Percentiles rank a stretch among this genome's conserved stretches.
Conservation (phyloP, 2,113 vertebrate species). For the Erinaceus europaeus region DNA sequence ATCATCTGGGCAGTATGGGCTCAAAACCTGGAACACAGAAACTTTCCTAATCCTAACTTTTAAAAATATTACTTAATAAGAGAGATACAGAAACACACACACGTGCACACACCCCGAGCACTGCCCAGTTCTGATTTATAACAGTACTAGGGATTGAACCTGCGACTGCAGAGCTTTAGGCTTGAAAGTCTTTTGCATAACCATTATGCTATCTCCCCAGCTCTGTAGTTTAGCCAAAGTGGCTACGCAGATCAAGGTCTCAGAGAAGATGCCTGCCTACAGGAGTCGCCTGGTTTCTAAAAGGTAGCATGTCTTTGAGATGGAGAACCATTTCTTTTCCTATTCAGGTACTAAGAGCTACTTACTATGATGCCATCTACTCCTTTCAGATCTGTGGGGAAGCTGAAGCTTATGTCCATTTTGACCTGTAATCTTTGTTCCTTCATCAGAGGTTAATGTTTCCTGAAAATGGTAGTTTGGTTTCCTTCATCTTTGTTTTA, state of each 20-base stretch:
- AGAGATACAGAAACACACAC: no score
- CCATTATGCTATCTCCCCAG: no score
- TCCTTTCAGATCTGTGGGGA: neutral
- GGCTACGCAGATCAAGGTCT: neutral
- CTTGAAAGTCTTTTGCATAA: no score
- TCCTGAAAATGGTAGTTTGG: neutral
- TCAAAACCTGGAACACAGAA: slow-evolving; percentile 9
- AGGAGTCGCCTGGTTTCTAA: neutral
- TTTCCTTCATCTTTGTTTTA: neutral
- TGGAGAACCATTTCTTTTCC: neutral
- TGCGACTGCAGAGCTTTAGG: no score
- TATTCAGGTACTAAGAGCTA: neutral
- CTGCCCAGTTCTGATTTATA: no score
- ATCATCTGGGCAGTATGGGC: neutral
- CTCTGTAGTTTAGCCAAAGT: neutral
- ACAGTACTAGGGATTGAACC: no score
- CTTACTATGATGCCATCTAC: neutral
- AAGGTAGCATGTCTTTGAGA: neutral
- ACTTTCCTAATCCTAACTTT: neutral
- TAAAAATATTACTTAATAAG: no score
- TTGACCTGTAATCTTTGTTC: neutral
- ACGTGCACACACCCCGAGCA: no score
- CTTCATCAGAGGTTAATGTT: neutral
- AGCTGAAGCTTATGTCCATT: neutral
- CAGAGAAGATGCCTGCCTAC: neutral